These are phyloP conservation scores for Fabriciana adippe DNA, from an alignment of 2,888 invertebrate genomes.

Conservation along the genomic window DNA sequence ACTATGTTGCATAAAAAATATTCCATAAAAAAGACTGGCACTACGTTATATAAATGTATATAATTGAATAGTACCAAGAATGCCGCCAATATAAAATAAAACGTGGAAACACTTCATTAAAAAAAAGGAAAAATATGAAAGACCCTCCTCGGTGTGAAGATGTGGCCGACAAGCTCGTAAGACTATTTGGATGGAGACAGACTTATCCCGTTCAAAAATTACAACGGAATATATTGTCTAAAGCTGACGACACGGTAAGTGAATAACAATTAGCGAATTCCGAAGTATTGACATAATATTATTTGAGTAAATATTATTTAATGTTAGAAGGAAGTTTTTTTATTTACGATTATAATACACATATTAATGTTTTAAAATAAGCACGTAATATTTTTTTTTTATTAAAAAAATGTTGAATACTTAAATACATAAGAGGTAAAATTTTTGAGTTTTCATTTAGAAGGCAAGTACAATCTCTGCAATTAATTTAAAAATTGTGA, in stretches of 20 bases:
- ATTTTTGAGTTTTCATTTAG: no score
- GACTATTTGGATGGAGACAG: conserved; percentile 90
- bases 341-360: no score
- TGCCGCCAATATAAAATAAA: not conserved
- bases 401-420: no score
- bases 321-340: no score
- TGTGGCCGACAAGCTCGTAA: conserved; percentile 88
- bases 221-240: conserved; percentile 83
- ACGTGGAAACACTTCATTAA: conserved; percentile 12
- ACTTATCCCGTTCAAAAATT: conserved; percentile 90
- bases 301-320: no score
- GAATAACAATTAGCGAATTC: not conserved
- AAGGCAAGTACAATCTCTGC: no score
- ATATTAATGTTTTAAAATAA: no score
- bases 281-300: no score
- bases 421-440: no score
- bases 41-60: not conserved
- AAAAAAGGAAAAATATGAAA: conserved; percentile 69
- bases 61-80: not conserved
- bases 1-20: not conserved
- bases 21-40: not conserved
- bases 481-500: no score
- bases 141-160: conserved; percentile 88
- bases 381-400: no score
- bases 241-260: conserved; percentile 71